Conservation (phyloP, 1,140 invertebrate genomes). For the Mylabris phalerata region DNA sequence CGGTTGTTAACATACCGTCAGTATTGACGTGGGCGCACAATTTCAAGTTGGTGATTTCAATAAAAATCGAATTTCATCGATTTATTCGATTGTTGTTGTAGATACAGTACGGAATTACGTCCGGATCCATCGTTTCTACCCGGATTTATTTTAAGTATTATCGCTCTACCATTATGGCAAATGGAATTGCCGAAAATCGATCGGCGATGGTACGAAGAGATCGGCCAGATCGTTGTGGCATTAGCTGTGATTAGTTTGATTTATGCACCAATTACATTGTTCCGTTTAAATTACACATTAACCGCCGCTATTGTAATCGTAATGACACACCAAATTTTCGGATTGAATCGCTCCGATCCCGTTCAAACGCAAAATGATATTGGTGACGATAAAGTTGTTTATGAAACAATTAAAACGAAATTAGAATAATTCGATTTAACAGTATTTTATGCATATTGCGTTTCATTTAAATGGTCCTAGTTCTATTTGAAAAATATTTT, state of each 20-base stretch:
- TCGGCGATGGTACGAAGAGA: slow-evolving; percentile 44
- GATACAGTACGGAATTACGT: slow-evolving; percentile 46
- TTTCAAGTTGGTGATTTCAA: slow-evolving; percentile 34
- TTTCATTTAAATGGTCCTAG: too few species aligned
- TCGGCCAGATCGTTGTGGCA: slow-evolving; percentile 46
- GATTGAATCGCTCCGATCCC: slow-evolving; percentile 15
- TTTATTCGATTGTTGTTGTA: too few species aligned
- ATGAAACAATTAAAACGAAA: slow-evolving; percentile 16
- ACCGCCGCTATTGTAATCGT: slow-evolving; percentile 47
- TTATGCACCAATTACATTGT: slow-evolving; percentile 50
- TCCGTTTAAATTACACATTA: slow-evolving; percentile 50
- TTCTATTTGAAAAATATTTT: too few species aligned
- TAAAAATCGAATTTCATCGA: too few species aligned
- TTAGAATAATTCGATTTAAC: slow-evolving; percentile 3
- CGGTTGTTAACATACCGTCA: slow-evolving; percentile 49
- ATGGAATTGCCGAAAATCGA: slow-evolving; percentile 45
- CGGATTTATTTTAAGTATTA: slow-evolving; percentile 45
- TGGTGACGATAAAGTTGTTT: neutral
- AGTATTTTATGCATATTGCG: too few species aligned
- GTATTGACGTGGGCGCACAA: slow-evolving; percentile 56
- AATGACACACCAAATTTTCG: slow-evolving; percentile 47
- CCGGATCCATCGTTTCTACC: slow-evolving; percentile 47
- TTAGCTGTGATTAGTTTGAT: slow-evolving; percentile 46
- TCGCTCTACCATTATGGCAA: slow-evolving; percentile 48
- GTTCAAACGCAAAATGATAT: neutral